Evolutionary conservation across 2,888 invertebrate genomes (phyloP).

Genomic region (Mesopsocus fuscifrons): DNA sequence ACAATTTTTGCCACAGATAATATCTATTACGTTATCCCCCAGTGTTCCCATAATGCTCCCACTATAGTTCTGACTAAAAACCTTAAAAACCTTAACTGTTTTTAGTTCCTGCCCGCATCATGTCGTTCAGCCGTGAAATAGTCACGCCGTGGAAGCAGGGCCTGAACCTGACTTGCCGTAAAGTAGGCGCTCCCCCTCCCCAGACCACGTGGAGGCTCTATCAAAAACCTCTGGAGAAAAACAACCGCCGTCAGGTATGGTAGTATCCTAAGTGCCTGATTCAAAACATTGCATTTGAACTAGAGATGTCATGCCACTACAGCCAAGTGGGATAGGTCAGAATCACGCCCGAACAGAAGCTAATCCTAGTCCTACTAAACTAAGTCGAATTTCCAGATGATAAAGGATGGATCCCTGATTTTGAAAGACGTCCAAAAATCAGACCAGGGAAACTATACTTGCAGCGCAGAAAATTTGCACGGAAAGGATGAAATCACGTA

Average conservation of each 20-base stretch:
- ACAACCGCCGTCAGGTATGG: constrained; percentile 26
- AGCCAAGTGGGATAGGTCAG: too few species aligned
- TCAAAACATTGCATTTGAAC: background rate
- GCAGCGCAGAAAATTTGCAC: constrained; percentile 64
- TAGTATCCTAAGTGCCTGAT: background rate
- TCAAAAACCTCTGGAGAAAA: constrained; percentile 51
- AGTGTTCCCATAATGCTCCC: too few species aligned
- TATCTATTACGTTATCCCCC: too few species aligned
- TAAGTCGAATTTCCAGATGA: constrained; percentile 18
- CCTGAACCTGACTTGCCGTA: constrained; percentile 60
- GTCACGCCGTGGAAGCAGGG: constrained; percentile 77
- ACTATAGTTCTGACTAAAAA: too few species aligned
- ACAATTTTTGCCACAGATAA: too few species aligned
- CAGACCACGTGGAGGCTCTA: constrained; percentile 62
- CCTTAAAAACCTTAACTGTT: too few species aligned
- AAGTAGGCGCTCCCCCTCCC: constrained; percentile 66
- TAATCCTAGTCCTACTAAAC: too few species aligned
- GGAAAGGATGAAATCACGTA: constrained; percentile 71
- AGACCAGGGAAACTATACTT: constrained; percentile 82
- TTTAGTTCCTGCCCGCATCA: constrained; percentile 68
- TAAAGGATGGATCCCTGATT: constrained; percentile 44
- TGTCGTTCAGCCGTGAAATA: constrained; percentile 64
- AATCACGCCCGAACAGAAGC: too few species aligned
- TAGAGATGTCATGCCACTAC: too few species aligned
- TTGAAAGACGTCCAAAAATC: constrained; percentile 59